Evolutionary conservation across 2,888 invertebrate species (phyloP), one percentile per base, ranked within the genome.

Genomic region (Pseudococcus longispinus): DNA sequence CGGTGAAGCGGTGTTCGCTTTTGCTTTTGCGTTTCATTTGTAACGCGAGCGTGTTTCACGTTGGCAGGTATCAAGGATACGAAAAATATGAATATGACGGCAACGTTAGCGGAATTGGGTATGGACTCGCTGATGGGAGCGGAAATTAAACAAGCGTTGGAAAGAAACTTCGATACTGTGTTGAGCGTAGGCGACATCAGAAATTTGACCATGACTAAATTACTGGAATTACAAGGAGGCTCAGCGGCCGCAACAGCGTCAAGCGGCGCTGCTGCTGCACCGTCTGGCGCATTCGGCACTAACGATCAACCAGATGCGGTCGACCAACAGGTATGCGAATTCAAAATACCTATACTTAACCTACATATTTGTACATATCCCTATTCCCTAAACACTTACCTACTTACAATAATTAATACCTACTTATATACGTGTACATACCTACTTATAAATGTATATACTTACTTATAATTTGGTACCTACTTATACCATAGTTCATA

Each of bases 41-140:
- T 65, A 65, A n/a, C n/a, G 18, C 51, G 6, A 51, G n/a, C 51
- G 0, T n/a, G n/a, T 0, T 23, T 60, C 5, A 5, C 60, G 26
- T 42, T 88, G 89, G 32, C 90, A 93, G 96, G 96, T 88, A 94
- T 99, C 90, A 97, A 97, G 91, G 97, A 99, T 90, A 92, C 94
- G 0, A 94, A 93, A 89, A 95, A 95, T 88, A 93, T 98, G 44
- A 94, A 96, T 88, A 93, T 94, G 70, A 93, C 93, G 42, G 93
- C 95, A 5, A 95, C 95, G 70, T 92, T 99, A 82, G 97, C 97
- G 42, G 99, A 99, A 91, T 93, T 99, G 65, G 99, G 99, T 88
- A 96, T 99, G 95, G 99, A 99, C 91, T 98, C 98, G 1, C 92
- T 99, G 89, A 99, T 99, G 99, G 98, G 98, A 80, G 98, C 99